Evolutionary conservation across 2,888 invertebrate species (phyloP).

Genomic region (Drosophila yooni): DNA sequence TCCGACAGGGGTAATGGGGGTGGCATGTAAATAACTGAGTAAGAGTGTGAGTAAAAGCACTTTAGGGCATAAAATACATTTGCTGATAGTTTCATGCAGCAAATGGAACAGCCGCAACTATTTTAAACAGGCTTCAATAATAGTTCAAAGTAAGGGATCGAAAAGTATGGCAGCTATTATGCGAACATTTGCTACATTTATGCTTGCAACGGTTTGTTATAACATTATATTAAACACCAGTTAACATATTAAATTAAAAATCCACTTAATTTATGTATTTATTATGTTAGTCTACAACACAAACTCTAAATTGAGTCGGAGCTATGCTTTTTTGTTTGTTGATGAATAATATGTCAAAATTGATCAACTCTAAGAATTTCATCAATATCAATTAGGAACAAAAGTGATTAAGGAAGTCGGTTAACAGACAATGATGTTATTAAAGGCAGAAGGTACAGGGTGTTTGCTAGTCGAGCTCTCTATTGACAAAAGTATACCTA

Average conservation of each 20-base stretch:
- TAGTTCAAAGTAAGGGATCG: background rate
- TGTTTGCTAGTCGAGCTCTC: background rate
- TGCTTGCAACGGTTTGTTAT: background rate
- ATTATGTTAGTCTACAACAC: background rate
- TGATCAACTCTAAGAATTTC: background rate
- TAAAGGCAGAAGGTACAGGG: background rate
- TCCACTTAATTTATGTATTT: background rate
- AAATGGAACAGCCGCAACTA: slow-evolving; percentile 7
- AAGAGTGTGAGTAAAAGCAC: slow-evolving; percentile 20
- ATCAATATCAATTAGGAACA: background rate
- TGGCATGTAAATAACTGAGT: slow-evolving; percentile 10
- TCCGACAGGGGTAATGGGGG: background rate
- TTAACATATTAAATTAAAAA: background rate
- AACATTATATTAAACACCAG: background rate
- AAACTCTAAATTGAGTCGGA: background rate
- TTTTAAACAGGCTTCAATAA: background rate
- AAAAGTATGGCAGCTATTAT: background rate
- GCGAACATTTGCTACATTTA: background rate
- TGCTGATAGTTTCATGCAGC: slow-evolving; percentile 11
- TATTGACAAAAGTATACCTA: background rate
- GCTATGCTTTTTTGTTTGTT: background rate
- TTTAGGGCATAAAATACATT: slow-evolving; percentile 7
- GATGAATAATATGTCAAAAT: background rate
- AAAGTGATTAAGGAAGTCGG: background rate
- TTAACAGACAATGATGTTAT: background rate